These are phyloP conservation scores for Leptonema lineaticorne DNA, from an alignment of 1,140 invertebrate genomes.

Conservation along the genomic window DNA sequence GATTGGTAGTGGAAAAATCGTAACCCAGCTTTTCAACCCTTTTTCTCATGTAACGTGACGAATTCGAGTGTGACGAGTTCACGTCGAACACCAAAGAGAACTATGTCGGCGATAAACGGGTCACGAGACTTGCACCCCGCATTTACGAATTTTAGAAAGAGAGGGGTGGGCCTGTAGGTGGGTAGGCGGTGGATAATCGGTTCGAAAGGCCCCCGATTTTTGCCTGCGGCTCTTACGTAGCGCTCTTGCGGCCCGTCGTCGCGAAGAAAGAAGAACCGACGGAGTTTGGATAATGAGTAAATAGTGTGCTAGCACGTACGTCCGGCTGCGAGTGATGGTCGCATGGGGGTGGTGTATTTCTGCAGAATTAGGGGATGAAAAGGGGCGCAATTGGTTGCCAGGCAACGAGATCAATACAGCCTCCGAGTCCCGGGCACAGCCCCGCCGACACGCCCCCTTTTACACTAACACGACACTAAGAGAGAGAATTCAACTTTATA, in stretches of 20 bases:
- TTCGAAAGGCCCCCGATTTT: too few species aligned
- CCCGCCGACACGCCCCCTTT: slow-evolving; percentile 23
- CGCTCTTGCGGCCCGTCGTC: too few species aligned
- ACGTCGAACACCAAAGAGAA: neutral
- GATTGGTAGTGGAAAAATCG: too few species aligned
- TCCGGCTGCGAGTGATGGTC: slow-evolving; percentile 24
- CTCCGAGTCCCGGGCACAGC: slow-evolving; percentile 36
- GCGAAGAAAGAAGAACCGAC: too few species aligned
- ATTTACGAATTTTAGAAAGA: neutral
- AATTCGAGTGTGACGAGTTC: too few species aligned
- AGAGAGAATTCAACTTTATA: too few species aligned
- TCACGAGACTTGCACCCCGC: slow-evolving; percentile 11
- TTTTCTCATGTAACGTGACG: too few species aligned
- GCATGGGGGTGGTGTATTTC: slow-evolving; percentile 4
- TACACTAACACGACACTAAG: slow-evolving; percentile 1
- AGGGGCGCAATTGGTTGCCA: slow-evolving; percentile 17
- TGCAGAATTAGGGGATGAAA: neutral
- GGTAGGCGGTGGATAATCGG: too few species aligned
- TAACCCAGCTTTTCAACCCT: too few species aligned
- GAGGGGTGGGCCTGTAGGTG: too few species aligned
- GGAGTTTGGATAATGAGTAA: slow-evolving; percentile 20
- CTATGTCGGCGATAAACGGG: neutral
- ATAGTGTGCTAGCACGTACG: slow-evolving; percentile 31
- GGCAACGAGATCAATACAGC: slow-evolving; percentile 41
- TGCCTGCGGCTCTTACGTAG: too few species aligned